Evolutionary conservation across 2,113 vertebrate species (phyloP).

Genomic region (Boleophthalmus pectinirostris): DNA sequence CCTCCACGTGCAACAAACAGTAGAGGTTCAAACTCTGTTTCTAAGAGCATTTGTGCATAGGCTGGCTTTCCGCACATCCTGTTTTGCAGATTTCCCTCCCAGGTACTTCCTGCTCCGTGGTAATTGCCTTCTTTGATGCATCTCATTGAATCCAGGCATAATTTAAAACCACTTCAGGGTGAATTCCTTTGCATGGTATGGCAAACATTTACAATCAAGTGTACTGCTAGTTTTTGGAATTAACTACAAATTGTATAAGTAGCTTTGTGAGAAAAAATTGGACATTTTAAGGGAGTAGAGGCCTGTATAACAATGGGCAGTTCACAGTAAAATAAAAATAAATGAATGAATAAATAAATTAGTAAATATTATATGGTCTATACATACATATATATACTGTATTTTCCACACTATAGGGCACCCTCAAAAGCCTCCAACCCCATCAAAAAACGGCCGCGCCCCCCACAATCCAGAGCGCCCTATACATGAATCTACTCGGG

Average conservation of each 20-base stretch:
- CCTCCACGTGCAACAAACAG: neutral
- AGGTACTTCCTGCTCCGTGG: conserved; percentile 4
- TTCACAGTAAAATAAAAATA: too few relatives aligned
- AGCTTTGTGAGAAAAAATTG: too few relatives aligned
- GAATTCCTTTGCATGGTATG: neutral
- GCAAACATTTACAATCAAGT: neutral
- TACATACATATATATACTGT: too few relatives aligned
- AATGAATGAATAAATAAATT: too few relatives aligned
- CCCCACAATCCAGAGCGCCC: too few relatives aligned
- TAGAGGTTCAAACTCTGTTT: neutral
- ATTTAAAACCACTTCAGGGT: neutral
- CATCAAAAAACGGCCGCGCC: too few relatives aligned
- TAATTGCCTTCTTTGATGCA: conserved; percentile 8
- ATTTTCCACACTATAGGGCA: too few relatives aligned
- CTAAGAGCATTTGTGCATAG: neutral
- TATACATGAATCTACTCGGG: too few relatives aligned
- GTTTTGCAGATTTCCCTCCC: neutral
- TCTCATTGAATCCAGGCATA: conserved; percentile 7
- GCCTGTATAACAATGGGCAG: too few relatives aligned
- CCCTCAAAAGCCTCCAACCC: too few relatives aligned
- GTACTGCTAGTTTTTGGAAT: neutral
- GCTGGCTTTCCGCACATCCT: neutral
- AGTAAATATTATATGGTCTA: too few relatives aligned
- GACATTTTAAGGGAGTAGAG: too few relatives aligned
- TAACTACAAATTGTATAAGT: neutral